Evolutionary conservation across 2,888 invertebrate genomes (phyloP).

Genomic region (Graphium colonna): DNA sequence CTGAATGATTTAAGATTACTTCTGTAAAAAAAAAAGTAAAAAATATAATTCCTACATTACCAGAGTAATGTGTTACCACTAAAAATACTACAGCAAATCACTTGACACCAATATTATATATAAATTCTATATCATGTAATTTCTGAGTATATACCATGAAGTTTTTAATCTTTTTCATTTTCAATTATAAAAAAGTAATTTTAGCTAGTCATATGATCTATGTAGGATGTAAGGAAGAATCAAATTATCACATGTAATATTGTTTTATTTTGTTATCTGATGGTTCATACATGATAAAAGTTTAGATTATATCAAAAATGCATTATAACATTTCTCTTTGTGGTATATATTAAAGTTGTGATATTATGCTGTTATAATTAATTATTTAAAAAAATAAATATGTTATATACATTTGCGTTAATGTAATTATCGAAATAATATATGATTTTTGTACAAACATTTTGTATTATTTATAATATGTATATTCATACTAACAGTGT

Average conservation of each 20-base stretch:
- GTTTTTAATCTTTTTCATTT: not conserved
- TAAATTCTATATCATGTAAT: not conserved
- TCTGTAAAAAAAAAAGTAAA: too few species aligned
- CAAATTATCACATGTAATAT: constrained; percentile 3
- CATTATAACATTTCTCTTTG: not conserved
- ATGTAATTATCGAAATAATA: constrained; percentile 1
- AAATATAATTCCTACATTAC: too few species aligned
- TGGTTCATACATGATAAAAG: constrained; percentile 1
- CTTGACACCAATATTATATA: not conserved
- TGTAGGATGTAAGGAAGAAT: constrained; percentile 16
- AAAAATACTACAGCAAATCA: not conserved
- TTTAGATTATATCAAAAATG: not conserved
- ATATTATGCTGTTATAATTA: constrained; percentile 14
- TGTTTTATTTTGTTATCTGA: constrained; percentile 3
- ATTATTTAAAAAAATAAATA: constrained; percentile 5
- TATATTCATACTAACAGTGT: too few species aligned
- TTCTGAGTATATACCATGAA: not conserved
- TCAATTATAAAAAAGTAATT: not conserved
- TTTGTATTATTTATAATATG: not conserved
- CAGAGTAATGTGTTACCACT: too few species aligned
- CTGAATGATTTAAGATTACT: not conserved
- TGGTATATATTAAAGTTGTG: constrained; percentile 16
- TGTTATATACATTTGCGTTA: constrained; percentile 13
- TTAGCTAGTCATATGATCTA: constrained; percentile 22
- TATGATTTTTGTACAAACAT: constrained; percentile 13